Evolutionary conservation across 1,140 invertebrate species (phyloP), one percentile per base, ranked within the genome.

Genomic region (Neuroterus valhalla): DNA sequence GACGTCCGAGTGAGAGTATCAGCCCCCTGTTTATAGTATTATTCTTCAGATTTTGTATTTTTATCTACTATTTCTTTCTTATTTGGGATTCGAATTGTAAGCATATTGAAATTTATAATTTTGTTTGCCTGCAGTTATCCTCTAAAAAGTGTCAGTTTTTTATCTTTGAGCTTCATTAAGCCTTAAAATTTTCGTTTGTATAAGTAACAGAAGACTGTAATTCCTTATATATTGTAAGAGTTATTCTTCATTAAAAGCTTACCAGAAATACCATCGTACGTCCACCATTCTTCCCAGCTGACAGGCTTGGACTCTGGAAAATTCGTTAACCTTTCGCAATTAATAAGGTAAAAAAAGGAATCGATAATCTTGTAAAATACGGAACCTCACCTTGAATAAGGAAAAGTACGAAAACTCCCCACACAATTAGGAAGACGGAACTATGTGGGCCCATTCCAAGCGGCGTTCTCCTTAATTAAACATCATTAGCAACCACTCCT

Each of bases 281-380:
- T 96, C 96, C 96, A 97, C 96, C 96, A 97, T 92, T 96, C 95
- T 87, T 97, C 96, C 96, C 96, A 97, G 87, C 95, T 96, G 78
- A 96, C 94, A 48, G 89, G 88, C 80, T 83, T 87, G 42, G 88
- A 89, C 81, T 90, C 89, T 90, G 77, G 17, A 31, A 71, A 69
- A 72, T 31, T 31, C 31, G 31, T 3, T 5, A 77, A 84, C 77
- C 31, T 50, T 2, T 31, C 3, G 15, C 12, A 62, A 62, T 62
- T 31, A 5, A 19, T 55, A 15, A 15, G 10, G 14, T 2, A 66
- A 21, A 21, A n/a, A 45, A 44, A 66, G 31, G 6, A 46, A 19
- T 10, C 10, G 11, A 46, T 44, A 43, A 2, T 31, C 43, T 14
- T 38, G 62, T 11, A 74, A 76, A 77, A 70, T 78, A 67, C 68